Evolutionary conservation across 1,140 invertebrate genomes (phyloP).

Genomic region (Papilio machaon): DNA sequence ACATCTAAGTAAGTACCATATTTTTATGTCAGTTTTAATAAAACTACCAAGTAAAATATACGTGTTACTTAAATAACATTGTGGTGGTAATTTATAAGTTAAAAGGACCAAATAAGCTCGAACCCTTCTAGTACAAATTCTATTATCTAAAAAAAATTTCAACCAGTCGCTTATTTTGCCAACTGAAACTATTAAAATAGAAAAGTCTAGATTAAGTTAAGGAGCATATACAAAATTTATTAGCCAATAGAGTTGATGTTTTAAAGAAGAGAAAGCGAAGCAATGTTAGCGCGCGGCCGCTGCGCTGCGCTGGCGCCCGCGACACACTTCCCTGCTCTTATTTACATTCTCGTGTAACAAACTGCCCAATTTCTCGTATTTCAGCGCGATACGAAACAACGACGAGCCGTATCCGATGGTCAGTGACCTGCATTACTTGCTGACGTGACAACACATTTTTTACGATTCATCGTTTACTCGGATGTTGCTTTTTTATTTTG

Average conservation of each 20-base stretch:
- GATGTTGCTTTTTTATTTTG: conserved; percentile 49
- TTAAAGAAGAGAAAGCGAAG: conserved; percentile 33
- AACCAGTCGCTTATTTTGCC: neutral
- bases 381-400: conserved; percentile 56
- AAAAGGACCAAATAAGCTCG: no score
- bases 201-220: neutral
- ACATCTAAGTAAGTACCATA: no score
- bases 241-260: conserved; percentile 13
- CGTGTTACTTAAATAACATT: no score
- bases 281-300: conserved; percentile 24
- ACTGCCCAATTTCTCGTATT: conserved; percentile 52
- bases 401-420: conserved; percentile 52
- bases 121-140: no score
- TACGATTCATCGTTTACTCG: conserved; percentile 54
- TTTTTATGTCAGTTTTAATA: no score
- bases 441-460: conserved; percentile 51
- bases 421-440: conserved; percentile 66
- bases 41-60: no score
- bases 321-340: conserved; percentile 33
- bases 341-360: conserved; percentile 44
- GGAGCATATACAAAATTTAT: neutral
- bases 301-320: conserved; percentile 18
- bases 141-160: no score
- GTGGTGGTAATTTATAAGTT: no score
- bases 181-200: neutral